Evolutionary conservation across 1,140 invertebrate genomes (phyloP).

Genomic region (Hylyphantes graminicola): DNA sequence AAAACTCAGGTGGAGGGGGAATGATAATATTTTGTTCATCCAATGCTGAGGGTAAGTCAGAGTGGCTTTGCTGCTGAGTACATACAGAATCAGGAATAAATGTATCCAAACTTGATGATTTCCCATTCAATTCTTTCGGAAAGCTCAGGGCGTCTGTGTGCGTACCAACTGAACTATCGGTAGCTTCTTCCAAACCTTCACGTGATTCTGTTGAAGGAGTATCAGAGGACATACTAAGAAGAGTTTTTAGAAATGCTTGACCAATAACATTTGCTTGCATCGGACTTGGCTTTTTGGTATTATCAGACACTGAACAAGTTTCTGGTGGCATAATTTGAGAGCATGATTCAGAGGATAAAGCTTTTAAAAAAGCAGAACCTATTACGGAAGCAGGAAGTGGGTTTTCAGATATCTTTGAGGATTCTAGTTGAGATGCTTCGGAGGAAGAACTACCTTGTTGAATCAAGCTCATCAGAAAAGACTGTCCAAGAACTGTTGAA

Average conservation of each 20-base stretch:
- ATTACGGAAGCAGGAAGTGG: constrained; percentile 12
- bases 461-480: constrained; percentile 30
- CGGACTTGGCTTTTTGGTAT: neutral
- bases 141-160: neutral
- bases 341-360: neutral
- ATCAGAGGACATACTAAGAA: constrained; percentile 4
- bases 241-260: constrained; percentile 51
- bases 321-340: neutral
- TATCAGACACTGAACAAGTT: neutral
- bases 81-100: too few species aligned
- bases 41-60: neutral
- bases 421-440: neutral
- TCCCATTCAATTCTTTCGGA: neutral
- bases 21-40: constrained; percentile 33
- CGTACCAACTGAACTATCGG: neutral
- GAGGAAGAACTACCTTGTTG: neutral
- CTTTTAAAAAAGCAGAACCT: constrained; percentile 38
- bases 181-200: neutral
- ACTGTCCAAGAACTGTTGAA: constrained; percentile 24
- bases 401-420: neutral
- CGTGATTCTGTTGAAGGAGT: neutral
- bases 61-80: neutral
- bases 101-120: neutral
- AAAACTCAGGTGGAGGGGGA: constrained; percentile 46
- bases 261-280: constrained; percentile 48